These are phyloP conservation scores for Sapajus apella DNA, from an alignment of 2,113 vertebrate species.

Conservation along the genomic window DNA sequence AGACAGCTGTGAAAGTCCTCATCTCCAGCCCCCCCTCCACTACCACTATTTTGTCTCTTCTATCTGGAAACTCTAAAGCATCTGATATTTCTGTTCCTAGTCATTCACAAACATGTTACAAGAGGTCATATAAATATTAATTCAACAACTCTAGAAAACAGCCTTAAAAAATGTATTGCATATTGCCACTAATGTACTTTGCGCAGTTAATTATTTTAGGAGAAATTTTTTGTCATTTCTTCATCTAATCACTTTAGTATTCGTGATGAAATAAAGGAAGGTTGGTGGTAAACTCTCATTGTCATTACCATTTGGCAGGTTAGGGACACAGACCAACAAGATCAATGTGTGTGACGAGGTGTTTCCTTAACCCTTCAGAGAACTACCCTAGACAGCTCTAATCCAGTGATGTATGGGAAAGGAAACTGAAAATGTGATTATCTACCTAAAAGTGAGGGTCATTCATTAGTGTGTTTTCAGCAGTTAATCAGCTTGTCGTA, in stretches of 20 bases:
- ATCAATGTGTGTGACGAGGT: not conserved
- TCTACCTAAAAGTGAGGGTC: constrained; percentile 25
- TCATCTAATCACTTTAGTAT: constrained; percentile 11
- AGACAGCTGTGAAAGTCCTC: not conserved
- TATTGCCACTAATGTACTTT: not conserved
- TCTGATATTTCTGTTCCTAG: not conserved
- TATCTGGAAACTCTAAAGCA: not conserved
- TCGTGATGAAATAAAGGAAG: constrained; percentile 44
- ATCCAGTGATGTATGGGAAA: constrained; percentile 1
- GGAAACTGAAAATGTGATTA: constrained; percentile 59
- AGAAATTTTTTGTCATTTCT: not conserved
- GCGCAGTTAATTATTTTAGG: not conserved
- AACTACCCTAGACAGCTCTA: not conserved
- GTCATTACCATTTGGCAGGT: not conserved
- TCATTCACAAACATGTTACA: not conserved
- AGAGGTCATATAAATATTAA: not conserved
- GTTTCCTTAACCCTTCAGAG: constrained; percentile 41
- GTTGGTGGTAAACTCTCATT: not conserved
- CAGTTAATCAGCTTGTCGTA: constrained; percentile 39
- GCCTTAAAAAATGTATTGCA: not conserved
- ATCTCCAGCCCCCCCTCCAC: not conserved
- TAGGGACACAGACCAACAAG: not conserved
- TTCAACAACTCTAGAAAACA: constrained; percentile 14
- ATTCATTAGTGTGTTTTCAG: constrained; percentile 43
- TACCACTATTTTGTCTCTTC: not conserved